Evolutionary conservation across 1,140 invertebrate genomes (phyloP), one percentile per base, ranked within the genome.

Genomic region (Pseudobourletiella spinata): DNA sequence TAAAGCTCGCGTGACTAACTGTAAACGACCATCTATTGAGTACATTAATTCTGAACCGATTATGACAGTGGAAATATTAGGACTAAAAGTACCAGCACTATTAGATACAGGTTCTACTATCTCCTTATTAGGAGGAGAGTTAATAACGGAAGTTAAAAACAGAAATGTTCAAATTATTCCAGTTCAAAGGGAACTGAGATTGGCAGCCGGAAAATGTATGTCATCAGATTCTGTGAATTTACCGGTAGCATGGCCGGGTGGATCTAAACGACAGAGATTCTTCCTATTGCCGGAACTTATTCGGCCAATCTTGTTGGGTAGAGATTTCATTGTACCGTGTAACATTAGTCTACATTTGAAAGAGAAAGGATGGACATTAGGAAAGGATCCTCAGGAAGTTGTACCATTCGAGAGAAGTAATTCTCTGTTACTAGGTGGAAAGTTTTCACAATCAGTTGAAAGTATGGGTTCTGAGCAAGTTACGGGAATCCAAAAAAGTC

Each of bases 51-150:
- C 8, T 48, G 57, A 35, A n/a, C 65, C 65, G 11, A 25, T 57
- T 0, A 59, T 67, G 1, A 11, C 18, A 20, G 59, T 67, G 2
- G 32, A 52, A 39, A 32, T 64, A 16, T 32, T 57, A 20, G 44
- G 44, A 44, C 3, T 35, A n/a, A 57, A 46, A 18, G 60, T 57
- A 22, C 28, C 44, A 25, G 57, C 61, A 3, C 43, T 61, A 15
- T 42, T 67, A 2, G 65, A 67, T 46, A 51, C 61, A 24, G 61
- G 64, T n/a, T 50, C 59, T 8, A 54, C 54, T 1, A 35, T 57
- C 20, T 58, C 29, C 2, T 6, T 66, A 1, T 26, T 58, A 8
- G 59, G 64, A n/a, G 29, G 52, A 43, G 22, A 58, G 43, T 18
- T 61, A 15, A 57, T 58, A 32, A 2, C 25, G 1, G 14, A 58